Conservation (phyloP, 1,140 invertebrate species). For the Bursaphelenchus mucronatus region DNA sequence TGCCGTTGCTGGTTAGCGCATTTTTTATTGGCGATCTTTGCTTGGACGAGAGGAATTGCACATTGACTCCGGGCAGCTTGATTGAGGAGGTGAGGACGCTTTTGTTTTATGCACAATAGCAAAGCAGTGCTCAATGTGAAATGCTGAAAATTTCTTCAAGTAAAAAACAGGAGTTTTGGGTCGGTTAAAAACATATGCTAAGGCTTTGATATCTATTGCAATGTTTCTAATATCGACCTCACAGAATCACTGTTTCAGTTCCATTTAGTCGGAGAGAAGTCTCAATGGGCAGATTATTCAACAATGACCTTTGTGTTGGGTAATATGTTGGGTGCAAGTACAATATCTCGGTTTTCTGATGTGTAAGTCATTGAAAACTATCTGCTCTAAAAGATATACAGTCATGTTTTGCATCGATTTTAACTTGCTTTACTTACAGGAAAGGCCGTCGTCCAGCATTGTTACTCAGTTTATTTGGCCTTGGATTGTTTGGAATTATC, state of each 20-base stretch:
- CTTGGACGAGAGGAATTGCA: no score
- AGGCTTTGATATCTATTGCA: no score
- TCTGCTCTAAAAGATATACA: constrained; percentile 20
- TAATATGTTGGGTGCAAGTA: constrained; percentile 12
- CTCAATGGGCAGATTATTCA: constrained; percentile 21
- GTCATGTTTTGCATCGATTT: constrained; percentile 1
- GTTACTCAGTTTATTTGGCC: constrained; percentile 4
- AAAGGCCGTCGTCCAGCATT: constrained; percentile 28
- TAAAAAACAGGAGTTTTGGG: no score
- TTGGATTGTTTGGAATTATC: constrained; percentile 19
- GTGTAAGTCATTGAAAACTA: constrained; percentile 17
- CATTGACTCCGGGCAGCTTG: no score
- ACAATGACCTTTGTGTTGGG: constrained; percentile 30
- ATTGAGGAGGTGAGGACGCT: no score
- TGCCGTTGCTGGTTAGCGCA: no score
- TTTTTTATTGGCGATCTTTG: no score
- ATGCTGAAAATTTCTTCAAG: no score
- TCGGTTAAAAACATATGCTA: no score
- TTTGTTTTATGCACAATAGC: no score
- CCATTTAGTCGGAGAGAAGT: constrained; percentile 9
- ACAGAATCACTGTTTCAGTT: constrained; percentile 13
- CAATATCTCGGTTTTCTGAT: constrained; percentile 23
- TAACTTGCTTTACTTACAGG: constrained; percentile 2
- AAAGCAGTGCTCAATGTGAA: no score
- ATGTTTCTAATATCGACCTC: no score